Evolutionary conservation across 2,113 vertebrate species (phyloP).

Genomic region (Thalassoma bifasciatum): DNA sequence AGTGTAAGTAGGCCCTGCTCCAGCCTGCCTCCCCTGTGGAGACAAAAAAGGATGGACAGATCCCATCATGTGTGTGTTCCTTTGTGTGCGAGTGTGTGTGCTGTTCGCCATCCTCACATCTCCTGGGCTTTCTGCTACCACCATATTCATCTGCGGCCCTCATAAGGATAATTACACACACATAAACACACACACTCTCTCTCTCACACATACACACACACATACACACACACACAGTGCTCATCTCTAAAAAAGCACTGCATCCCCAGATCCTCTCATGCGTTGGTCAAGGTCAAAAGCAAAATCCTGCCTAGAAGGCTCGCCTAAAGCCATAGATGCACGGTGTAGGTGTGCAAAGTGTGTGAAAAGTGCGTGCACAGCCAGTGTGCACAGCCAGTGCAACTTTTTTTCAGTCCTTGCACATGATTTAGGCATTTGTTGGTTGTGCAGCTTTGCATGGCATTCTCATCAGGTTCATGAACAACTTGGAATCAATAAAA

Average conservation of each 20-base stretch:
- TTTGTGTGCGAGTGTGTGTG: conserved; percentile 56
- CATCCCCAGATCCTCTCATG: conserved; percentile 16
- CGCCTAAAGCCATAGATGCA: conserved; percentile 57
- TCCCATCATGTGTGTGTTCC: conserved; percentile 60
- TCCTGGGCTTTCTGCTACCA: conserved; percentile 64
- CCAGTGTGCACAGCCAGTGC: conserved; percentile 18
- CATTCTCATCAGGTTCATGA: background rate
- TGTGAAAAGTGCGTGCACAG: conserved; percentile 7
- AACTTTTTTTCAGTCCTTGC: background rate
- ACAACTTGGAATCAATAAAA: background rate
- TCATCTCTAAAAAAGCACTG: conserved; percentile 28
- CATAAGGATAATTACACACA: conserved; percentile 71
- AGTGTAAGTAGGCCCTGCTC: conserved; percentile 67
- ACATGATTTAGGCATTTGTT: background rate
- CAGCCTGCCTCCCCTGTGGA: conserved; percentile 55
- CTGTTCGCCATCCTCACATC: conserved; percentile 53
- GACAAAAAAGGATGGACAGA: conserved; percentile 67
- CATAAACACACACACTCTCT: conserved; percentile 42
- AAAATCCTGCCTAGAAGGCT: conserved; percentile 66
- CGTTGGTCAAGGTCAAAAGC: conserved; percentile 69
- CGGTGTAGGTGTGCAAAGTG: conserved; percentile 19
- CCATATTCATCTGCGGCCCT: conserved; percentile 74
- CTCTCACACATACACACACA: conserved; percentile 40
- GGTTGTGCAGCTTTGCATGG: background rate
- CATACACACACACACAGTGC: conserved; percentile 20